Percentiles rank a stretch among this genome's conserved stretches.
Conservation (phyloP, 2,113 vertebrate genomes). For the Rhabdornis inornatus region DNA sequence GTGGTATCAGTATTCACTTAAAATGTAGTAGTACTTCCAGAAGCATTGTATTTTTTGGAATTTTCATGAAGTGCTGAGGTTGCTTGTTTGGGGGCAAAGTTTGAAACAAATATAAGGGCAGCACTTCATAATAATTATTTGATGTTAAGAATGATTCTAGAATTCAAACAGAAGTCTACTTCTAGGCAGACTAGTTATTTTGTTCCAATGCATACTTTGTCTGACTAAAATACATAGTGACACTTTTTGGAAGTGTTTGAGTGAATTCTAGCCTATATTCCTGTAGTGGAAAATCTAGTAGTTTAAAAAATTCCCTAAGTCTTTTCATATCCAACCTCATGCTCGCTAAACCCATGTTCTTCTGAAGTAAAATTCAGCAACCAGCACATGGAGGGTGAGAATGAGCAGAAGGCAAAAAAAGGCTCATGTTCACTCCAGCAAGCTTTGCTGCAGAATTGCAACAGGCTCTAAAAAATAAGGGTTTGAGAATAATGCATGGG, state of each 20-base stretch:
- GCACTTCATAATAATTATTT: neutral
- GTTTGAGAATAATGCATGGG: neutral
- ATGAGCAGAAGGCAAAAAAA: neutral
- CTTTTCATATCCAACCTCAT: neutral
- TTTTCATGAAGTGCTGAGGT: neutral
- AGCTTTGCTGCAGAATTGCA: neutral
- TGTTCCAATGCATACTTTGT: neutral
- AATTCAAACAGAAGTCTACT: neutral
- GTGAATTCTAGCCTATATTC: neutral
- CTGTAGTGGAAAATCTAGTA: neutral
- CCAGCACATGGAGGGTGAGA: neutral
- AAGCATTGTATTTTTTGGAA: neutral
- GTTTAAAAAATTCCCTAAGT: neutral
- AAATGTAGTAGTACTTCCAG: neutral
- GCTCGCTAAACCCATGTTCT: accelerated
- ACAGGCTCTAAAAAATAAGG: neutral
- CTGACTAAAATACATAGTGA: neutral
- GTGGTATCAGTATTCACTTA: neutral
- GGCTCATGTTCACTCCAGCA: neutral
- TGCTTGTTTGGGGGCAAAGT: neutral
- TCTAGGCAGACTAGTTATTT: neutral
- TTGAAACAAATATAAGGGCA: neutral
- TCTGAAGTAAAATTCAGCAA: neutral
- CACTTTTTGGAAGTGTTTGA: neutral
- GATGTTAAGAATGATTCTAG: neutral